Base-by-base conservation (phyloP, 2,888 invertebrate genomes). In the Synergus itoensis region DNA sequence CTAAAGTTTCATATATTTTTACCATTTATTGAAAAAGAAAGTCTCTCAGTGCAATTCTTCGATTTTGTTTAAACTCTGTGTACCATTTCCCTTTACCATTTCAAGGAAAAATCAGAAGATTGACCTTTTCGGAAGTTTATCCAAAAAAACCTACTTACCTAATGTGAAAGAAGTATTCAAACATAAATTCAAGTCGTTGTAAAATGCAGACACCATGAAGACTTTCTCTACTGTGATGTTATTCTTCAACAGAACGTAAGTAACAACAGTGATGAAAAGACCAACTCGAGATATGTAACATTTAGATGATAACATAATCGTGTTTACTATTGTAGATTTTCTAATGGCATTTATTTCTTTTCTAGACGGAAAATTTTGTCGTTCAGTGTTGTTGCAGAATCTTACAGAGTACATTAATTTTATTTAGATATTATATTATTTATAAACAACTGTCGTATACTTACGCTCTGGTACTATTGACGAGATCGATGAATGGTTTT, bases 141-240 rank as follows among this genome's bases (percentile, higher is more conserved):
- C 28, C 28, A 28, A 28, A 28, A 28, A 28, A 28, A 28, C 28
- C 3, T 0, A 28, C 28, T 28, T 28, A 28, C 28, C 28, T 28
- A 28, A 28, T 28, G 95, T 94, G 87, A 97, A 96, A 88, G 95
- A 96, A 41, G 96, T 93, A 57, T 95, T 96, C 94, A 96, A 95
- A 2, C 95, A 94, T 86, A 95, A 94, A 83, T 96, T 94, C 48
- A 96, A 93, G 57, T 96, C 95, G 87, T 96, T 96, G 92, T 95
- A 96, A 86, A 96, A 95, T 36, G 96, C 95, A 5, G 96, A 95
- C 41, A 96, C 93, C 64, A 96, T 94, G 90, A 96, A 96, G 0
- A 96, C 95, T 89, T 95, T 94, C 90, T 96, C 95, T 1, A 96
- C 95, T 0, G 94, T 95, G 83, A 97, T 94, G 1, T 92, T 90